Percentiles rank a stretch among this genome's conserved stretches.
Conservation (phyloP, 2,113 vertebrate genomes). For the Anseranas semipalmata region DNA sequence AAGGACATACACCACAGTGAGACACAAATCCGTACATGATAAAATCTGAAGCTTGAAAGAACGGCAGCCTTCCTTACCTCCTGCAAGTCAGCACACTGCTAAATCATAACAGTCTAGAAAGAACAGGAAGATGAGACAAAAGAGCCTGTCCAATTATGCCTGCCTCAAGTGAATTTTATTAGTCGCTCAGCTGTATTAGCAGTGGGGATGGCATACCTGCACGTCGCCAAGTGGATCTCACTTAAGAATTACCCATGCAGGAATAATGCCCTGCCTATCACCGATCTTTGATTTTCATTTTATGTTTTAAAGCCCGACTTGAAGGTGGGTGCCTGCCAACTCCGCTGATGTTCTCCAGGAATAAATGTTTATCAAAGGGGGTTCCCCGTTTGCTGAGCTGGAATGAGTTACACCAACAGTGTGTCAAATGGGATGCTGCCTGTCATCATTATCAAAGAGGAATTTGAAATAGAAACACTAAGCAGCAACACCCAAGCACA, state of each 20-base stretch:
- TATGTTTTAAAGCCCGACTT: conserved; percentile 9
- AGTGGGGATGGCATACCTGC: not conserved
- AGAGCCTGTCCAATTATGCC: conserved; percentile 12
- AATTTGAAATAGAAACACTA: not conserved
- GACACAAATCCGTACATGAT: not conserved
- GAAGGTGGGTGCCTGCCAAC: conserved; percentile 31
- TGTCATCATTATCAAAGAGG: not conserved
- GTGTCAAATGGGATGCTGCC: not conserved
- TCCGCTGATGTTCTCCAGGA: not conserved
- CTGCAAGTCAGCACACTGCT: not conserved
- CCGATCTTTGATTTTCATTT: not conserved
- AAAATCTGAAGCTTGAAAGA: not conserved
- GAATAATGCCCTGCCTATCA: conserved; percentile 27
- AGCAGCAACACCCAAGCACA: not conserved
- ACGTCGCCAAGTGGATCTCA: not conserved
- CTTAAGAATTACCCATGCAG: conserved; percentile 1
- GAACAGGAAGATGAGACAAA: not conserved
- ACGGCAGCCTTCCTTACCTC: not conserved
- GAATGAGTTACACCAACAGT: conserved; percentile 30
- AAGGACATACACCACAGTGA: not conserved
- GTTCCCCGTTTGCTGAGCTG: not conserved
- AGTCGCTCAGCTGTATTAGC: not conserved
- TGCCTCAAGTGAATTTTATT: conserved; percentile 9
- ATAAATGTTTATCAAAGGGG: conserved; percentile 27
- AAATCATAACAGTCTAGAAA: not conserved